Evolutionary conservation across 2,888 invertebrate genomes (phyloP).

Genomic region (Tetheella fluctuosa): DNA sequence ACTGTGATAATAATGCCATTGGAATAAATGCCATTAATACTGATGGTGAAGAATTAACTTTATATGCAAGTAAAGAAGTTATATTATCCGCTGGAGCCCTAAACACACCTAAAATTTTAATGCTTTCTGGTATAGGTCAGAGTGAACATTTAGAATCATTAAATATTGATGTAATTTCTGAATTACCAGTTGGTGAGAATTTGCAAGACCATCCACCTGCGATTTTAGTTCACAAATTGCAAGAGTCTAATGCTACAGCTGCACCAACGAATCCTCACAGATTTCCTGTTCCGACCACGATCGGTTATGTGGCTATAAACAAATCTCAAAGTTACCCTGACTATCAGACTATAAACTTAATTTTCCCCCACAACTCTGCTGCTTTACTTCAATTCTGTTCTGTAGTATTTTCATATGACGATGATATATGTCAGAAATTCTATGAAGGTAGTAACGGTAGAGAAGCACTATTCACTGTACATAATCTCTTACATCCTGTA

Average conservation of each 20-base stretch:
- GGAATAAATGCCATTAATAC: slow-evolving; percentile 58
- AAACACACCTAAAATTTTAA: slow-evolving; percentile 63
- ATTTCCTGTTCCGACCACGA: slow-evolving; percentile 27
- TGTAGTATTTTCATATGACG: slow-evolving; percentile 18
- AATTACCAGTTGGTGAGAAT: slow-evolving; percentile 63
- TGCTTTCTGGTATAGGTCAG: slow-evolving; percentile 71
- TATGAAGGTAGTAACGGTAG: slow-evolving; percentile 35
- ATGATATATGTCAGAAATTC: slow-evolving; percentile 56
- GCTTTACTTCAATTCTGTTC: slow-evolving; percentile 23
- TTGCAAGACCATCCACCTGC: slow-evolving; percentile 59
- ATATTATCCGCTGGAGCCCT: slow-evolving; percentile 65
- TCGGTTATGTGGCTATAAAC: slow-evolving; percentile 28
- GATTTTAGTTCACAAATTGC: slow-evolving; percentile 15
- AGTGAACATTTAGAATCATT: slow-evolving; percentile 42
- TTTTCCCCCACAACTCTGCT: slow-evolving; percentile 33
- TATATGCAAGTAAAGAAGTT: slow-evolving; percentile 52
- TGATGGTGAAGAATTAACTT: slow-evolving; percentile 34
- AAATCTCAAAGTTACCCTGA: slow-evolving; percentile 23
- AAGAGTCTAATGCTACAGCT: not conserved
- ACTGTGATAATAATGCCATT: slow-evolving; percentile 54
- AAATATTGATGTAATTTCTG: slow-evolving; percentile 49
- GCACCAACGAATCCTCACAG: not conserved
- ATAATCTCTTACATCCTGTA: slow-evolving; percentile 38
- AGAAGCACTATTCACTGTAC: slow-evolving; percentile 26
- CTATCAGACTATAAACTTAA: slow-evolving; percentile 22